Evolutionary conservation across 1,140 invertebrate species (phyloP).

Genomic region (Drosophila micromelanica): DNA sequence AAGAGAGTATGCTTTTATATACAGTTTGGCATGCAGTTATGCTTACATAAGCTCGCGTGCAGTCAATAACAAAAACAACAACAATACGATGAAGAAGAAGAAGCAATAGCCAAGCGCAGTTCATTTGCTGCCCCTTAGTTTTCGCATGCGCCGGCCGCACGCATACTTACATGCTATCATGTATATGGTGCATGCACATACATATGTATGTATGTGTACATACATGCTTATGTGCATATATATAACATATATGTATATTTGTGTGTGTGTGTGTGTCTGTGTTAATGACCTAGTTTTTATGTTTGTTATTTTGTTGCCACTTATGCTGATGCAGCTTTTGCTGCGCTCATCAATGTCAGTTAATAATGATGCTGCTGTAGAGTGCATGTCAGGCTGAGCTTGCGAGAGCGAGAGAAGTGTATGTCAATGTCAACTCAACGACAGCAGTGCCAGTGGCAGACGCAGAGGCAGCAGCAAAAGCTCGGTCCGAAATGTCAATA

Average conservation of each 20-base stretch:
- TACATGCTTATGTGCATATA: neutral
- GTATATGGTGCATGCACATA: neutral
- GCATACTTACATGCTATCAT: conserved; percentile 4
- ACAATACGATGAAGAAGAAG: neutral
- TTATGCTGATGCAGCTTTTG: conserved; percentile 42
- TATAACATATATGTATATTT: conserved; percentile 6
- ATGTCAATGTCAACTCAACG: conserved; percentile 38
- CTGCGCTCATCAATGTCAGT: conserved; percentile 37
- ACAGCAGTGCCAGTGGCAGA: neutral
- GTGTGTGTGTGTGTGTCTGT: conserved; percentile 18
- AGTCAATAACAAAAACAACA: conserved; percentile 17
- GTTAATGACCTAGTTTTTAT: conserved; percentile 48
- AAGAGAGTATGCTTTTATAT: conserved; percentile 1
- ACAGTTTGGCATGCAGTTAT: conserved; percentile 31
- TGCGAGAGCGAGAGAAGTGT: neutral
- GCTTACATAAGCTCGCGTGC: conserved; percentile 54
- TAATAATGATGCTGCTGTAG: conserved; percentile 32
- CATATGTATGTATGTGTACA: conserved; percentile 11
- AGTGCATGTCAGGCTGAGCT: conserved; percentile 13
- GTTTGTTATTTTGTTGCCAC: conserved; percentile 18
- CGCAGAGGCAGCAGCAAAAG: conserved; percentile 7
- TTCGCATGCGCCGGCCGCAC: conserved; percentile 52
- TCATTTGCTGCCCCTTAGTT: conserved; percentile 33
- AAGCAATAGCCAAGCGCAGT: conserved; percentile 24
- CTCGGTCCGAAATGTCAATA: conserved; percentile 39